Percentiles rank a stretch among this genome's conserved stretches.
These are phyloP conservation scores for Ctenopoma kingsleyae DNA, from an alignment of 2,797 vertebrate species.

Conservation along the genomic window DNA sequence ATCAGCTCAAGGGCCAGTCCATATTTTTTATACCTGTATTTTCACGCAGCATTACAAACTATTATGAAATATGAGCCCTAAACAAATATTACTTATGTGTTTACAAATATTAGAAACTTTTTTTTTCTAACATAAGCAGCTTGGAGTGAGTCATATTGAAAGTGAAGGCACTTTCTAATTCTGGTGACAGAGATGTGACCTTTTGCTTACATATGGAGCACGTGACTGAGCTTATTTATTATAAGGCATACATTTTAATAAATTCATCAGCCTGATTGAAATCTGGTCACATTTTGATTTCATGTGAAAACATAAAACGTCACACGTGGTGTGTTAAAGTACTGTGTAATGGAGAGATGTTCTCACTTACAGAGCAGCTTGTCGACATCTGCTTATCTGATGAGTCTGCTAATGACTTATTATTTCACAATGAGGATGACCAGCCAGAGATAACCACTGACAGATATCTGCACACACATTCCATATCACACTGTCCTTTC, in stretches of 20 bases:
- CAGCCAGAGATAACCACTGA: conserved; percentile 67
- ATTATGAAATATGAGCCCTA: neutral
- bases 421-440: conserved; percentile 67
- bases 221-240: conserved; percentile 7
- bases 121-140: neutral
- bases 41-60: accelerated
- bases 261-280: conserved; percentile 36
- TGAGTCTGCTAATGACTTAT: conserved; percentile 74
- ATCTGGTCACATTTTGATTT: conserved; percentile 48
- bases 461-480: conserved; percentile 55
- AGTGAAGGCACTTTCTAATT: neutral
- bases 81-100: neutral
- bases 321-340: conserved; percentile 65
- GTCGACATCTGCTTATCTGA: conserved; percentile 87
- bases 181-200: neutral
- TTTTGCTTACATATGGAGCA: conserved; percentile 30
- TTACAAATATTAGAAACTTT: neutral
- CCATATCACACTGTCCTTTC: conserved; percentile 19
- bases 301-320: conserved; percentile 10
- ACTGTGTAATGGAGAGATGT: conserved; percentile 69
- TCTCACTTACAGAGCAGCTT: conserved; percentile 80
- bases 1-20: conserved; percentile 13
- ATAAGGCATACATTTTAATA: conserved; percentile 18
- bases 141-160: neutral
- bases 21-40: neutral